Base-by-base conservation (phyloP, 2,888 invertebrate genomes). In the Empis livida region DNA sequence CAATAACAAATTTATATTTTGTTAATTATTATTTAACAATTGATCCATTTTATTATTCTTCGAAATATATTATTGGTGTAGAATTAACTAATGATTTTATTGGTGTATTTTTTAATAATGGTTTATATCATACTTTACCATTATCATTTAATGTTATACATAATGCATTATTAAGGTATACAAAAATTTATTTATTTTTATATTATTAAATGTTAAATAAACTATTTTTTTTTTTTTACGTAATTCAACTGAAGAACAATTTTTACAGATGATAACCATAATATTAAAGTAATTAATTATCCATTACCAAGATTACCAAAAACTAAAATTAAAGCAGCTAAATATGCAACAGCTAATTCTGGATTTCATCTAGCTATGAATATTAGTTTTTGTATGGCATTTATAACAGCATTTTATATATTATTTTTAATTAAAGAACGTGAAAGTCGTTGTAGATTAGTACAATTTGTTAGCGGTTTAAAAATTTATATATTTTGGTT, bases 401-500 rank as follows among this genome's bases (percentile, higher is more conserved):
- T 90, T 57, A 80, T 80, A 2, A 76, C 77, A 43, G 58, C 65
- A 5, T 78, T 82, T 42, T 83, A 76, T 55, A 70, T 82, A 31
- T 70, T 82, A 62, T 82, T 82, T 52, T 61, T 72, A 50, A 61
- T 66, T 30, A 65, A 82, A 68, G 89, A 90, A 62, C 75, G 84
- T 20, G 71, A 78, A n/a, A 77, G 75, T 38, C 79, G 84, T 39
- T 79, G 84, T 0, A 86, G 86, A 59, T 75, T 87, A 42, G 68
- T 87, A 23, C 87, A 88, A 60, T 80, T 81, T 57, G 84, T 86
- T 0, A 80, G 85, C 5, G 87, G 88, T 1, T 77, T 82, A 1
- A 76, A 77, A 49, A 79, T 82, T 0, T 66, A 73, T 9, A 77
- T 80, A 1, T 80, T 83, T 66, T 90, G 90, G 90, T 56, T 76